Evolutionary conservation across 2,888 invertebrate species (phyloP).

Genomic region (Asteroscopus sphinx): DNA sequence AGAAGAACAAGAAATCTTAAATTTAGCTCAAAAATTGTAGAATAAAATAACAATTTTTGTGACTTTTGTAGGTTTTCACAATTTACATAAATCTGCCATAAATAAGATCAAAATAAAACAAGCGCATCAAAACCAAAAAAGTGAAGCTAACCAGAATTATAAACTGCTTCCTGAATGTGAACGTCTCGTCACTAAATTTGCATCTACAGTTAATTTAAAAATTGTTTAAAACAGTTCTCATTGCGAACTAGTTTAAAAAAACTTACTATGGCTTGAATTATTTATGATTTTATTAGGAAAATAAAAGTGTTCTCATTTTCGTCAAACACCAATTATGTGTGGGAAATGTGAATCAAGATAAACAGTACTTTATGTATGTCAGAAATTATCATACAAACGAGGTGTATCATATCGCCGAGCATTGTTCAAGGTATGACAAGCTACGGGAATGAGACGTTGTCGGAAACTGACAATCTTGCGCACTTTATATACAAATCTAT

Average conservation of each 20-base stretch:
- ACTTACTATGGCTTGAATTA: not conserved
- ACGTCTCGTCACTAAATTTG: slow-evolving; percentile 6
- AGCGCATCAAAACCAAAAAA: not conserved
- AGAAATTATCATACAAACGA: slow-evolving; percentile 45
- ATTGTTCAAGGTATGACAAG: slow-evolving; percentile 51
- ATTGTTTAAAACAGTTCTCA: not conserved
- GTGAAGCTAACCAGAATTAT: not conserved
- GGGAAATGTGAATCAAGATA: slow-evolving; percentile 65
- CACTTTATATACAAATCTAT: slow-evolving; percentile 9
- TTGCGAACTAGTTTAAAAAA: slow-evolving; percentile 9
- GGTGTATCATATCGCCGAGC: slow-evolving; percentile 39
- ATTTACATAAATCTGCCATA: not conserved
- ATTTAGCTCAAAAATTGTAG: no score
- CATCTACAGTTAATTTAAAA: slow-evolving; percentile 2
- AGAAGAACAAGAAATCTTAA: no score
- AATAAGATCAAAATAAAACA: slow-evolving; percentile 3
- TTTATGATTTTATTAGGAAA: slow-evolving; percentile 25
- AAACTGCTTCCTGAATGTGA: slow-evolving; percentile 15
- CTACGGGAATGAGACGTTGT: slow-evolving; percentile 27
- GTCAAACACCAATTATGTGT: slow-evolving; percentile 57
- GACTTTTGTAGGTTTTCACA: no score
- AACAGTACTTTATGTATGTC: slow-evolving; percentile 48
- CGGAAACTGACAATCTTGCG: slow-evolving; percentile 12
- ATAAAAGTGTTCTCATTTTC: slow-evolving; percentile 48
- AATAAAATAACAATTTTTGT: no score